Percentiles rank a stretch among this genome's conserved stretches.
phyloP scores from a whole-genome alignment of 2,113 vertebrate genomes.

The Lota lota region DNA sequence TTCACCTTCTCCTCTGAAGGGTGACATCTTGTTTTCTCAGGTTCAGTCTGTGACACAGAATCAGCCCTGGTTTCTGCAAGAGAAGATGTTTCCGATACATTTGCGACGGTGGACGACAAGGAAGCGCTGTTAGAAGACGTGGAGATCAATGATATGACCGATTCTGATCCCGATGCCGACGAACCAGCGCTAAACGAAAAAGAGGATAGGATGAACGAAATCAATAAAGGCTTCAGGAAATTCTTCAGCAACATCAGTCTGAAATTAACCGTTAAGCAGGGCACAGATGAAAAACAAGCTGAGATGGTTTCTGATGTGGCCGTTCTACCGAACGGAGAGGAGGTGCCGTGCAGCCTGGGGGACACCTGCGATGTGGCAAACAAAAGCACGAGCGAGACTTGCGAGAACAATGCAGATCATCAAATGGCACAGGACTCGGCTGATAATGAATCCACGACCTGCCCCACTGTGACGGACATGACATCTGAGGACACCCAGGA shows the following conservation, averaged over 20 bases:
- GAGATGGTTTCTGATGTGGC: slow-evolving; percentile 70
- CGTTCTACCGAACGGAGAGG: slow-evolving; percentile 58
- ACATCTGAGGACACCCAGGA: slow-evolving; percentile 36
- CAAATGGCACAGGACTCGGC: slow-evolving; percentile 26
- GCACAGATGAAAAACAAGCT: slow-evolving; percentile 69
- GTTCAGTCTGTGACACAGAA: slow-evolving; percentile 75
- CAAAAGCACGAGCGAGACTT: slow-evolving; percentile 16
- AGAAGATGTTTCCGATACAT: slow-evolving; percentile 60
- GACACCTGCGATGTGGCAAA: slow-evolving; percentile 14
- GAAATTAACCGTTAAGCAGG: slow-evolving; percentile 87
- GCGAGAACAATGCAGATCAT: slow-evolving; percentile 18
- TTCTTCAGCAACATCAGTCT: slow-evolving; percentile 88
- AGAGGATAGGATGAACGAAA: slow-evolving; percentile 67
- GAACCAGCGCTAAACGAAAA: slow-evolving; percentile 61
- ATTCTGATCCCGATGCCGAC: slow-evolving; percentile 52
- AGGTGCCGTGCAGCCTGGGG: slow-evolving; percentile 52
- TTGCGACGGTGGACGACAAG: slow-evolving; percentile 57
- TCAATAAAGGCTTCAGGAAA: slow-evolving; percentile 85
- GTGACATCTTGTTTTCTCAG: slow-evolving; percentile 27
- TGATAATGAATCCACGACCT: slow-evolving; percentile 48
- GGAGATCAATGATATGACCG: slow-evolving; percentile 59
- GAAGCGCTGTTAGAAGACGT: slow-evolving; percentile 34
- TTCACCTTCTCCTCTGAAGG: background rate
- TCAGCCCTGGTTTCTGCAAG: slow-evolving; percentile 65
- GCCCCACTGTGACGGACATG: slow-evolving; percentile 44